phyloP scores from a whole-genome alignment of 2,888 invertebrate genomes.

The Noctua comes region DNA sequence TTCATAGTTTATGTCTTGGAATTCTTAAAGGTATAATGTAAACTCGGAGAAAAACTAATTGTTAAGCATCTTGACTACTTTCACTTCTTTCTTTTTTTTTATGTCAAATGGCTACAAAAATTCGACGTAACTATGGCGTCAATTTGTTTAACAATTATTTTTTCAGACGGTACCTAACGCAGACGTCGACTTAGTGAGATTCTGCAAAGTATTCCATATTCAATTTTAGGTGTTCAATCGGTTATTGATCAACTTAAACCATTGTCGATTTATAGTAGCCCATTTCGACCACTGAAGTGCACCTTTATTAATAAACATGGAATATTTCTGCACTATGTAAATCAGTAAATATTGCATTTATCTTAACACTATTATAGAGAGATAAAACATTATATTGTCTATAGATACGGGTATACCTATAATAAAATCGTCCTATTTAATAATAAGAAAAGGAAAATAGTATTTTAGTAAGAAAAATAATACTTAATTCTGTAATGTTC shows the following conservation, averaged over 20 bases:
- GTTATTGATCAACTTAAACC: conserved; percentile 1
- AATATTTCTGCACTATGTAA: conserved; percentile 55
- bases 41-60: not conserved
- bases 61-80: not conserved
- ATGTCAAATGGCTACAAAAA: not conserved
- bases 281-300: not conserved
- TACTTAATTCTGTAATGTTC: conserved; percentile 67
- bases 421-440: conserved; percentile 66
- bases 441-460: conserved; percentile 66
- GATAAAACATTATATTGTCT: conserved; percentile 65
- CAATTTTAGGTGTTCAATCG: conserved; percentile 18
- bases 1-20: not conserved
- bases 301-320: conserved; percentile 40
- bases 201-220: conserved; percentile 49
- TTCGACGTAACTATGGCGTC: not conserved
- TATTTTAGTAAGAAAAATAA: conserved; percentile 71
- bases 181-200: conserved; percentile 47
- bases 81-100: too few species aligned
- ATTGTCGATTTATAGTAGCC: conserved; percentile 12
- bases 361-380: conserved; percentile 70
- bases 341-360: conserved; percentile 64
- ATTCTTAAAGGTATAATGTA: not conserved
- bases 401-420: conserved; percentile 68
- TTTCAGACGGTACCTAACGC: conserved; percentile 4
- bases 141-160: not conserved